Conservation (phyloP, 2,888 invertebrate species). For the Calliphora vomitoria region DNA sequence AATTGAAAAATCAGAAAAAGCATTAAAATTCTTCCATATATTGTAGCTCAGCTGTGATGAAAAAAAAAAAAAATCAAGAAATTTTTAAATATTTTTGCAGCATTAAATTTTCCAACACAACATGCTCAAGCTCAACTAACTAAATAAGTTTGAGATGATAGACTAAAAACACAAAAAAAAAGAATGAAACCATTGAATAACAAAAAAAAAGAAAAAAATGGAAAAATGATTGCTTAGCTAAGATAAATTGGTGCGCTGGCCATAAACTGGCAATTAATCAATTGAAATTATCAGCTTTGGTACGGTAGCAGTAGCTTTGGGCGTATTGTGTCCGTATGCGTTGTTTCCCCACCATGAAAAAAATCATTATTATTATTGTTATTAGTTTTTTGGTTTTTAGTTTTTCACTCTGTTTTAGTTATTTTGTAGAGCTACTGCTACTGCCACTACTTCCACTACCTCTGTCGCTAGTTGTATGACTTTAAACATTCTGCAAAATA, state of each 20-base stretch:
- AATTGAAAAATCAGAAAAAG: conserved; percentile 66
- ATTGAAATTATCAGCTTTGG: conserved; percentile 76
- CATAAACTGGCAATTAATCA: conserved; percentile 77
- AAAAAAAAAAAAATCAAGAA: conserved; percentile 57
- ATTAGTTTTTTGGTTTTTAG: conserved; percentile 34
- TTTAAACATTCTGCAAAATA: conserved; percentile 25
- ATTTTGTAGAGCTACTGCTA: conserved; percentile 30
- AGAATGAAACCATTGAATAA: conserved; percentile 26
- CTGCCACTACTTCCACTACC: not conserved
- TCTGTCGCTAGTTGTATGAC: conserved; percentile 1
- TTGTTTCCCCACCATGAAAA: conserved; percentile 71
- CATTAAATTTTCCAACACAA: conserved; percentile 43
- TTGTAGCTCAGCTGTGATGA: conserved; percentile 42
- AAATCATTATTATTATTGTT: conserved; percentile 71
- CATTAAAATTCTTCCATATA: conserved; percentile 57
- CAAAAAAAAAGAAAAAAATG: conserved; percentile 47
- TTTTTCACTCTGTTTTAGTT: conserved; percentile 51
- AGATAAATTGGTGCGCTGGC: conserved; percentile 76
- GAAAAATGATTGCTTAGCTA: conserved; percentile 72
- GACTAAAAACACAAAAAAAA: conserved; percentile 47
- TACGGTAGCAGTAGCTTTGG: conserved; percentile 75
- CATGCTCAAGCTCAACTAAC: conserved; percentile 2
- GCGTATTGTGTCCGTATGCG: conserved; percentile 72
- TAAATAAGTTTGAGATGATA: conserved; percentile 48
- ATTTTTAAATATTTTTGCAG: conserved; percentile 51